These are phyloP conservation scores for Macquaria ambigua DNA, from an alignment of 2,113 vertebrate species.

Conservation along the genomic window DNA sequence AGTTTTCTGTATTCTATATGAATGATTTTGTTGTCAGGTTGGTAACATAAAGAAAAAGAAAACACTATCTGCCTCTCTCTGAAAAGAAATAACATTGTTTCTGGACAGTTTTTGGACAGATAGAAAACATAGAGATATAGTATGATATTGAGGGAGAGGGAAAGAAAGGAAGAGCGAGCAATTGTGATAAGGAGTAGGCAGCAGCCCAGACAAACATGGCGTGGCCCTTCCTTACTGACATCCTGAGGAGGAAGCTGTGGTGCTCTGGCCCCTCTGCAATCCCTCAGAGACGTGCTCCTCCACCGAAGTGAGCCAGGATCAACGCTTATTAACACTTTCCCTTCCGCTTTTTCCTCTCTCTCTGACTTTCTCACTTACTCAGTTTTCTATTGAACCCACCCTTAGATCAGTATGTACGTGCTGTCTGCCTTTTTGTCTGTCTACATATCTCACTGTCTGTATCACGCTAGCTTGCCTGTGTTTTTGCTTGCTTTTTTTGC, in stretches of 20 bases:
- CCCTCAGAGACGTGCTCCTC: constrained; percentile 66
- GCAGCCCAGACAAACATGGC: constrained; percentile 77
- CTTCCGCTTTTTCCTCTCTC: constrained; percentile 41
- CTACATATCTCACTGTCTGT: constrained; percentile 6
- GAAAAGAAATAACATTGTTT: constrained; percentile 40
- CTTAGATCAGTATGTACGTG: background rate
- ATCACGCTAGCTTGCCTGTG: background rate
- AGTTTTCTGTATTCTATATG: background rate
- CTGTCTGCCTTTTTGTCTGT: constrained; percentile 1
- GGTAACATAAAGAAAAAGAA: background rate
- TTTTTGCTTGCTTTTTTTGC: constrained; percentile 1
- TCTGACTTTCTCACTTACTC: constrained; percentile 2
- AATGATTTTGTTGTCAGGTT: background rate
- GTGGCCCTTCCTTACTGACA: constrained; percentile 82
- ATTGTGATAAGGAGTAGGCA: constrained; percentile 73
- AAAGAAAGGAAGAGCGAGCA: constrained; percentile 55
- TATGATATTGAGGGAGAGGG: constrained; percentile 41
- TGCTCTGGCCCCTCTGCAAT: constrained; percentile 63
- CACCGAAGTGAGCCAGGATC: constrained; percentile 52
- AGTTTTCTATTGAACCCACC: constrained; percentile 28
- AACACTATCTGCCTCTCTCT: constrained; percentile 21
- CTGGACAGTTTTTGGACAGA: constrained; percentile 41
- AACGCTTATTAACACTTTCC: constrained; percentile 65
- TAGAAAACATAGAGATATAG: constrained; percentile 41
- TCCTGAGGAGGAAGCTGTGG: constrained; percentile 82